phyloP scores from a whole-genome alignment of 2,888 invertebrate species.

The Cryptus armator region DNA sequence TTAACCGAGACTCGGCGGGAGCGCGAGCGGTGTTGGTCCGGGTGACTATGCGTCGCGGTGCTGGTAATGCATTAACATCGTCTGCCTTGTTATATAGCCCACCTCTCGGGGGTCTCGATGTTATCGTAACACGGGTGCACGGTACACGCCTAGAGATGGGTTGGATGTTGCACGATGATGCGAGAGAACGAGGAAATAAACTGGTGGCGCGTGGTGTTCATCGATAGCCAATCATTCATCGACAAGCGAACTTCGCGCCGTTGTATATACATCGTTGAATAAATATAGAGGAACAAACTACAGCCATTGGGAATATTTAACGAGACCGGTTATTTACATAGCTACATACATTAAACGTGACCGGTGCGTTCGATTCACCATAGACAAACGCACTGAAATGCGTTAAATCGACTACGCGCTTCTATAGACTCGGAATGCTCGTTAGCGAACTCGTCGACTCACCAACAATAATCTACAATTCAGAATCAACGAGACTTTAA shows the following conservation, averaged over 20 bases:
- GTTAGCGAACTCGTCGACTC: conserved; percentile 21
- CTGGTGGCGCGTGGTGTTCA: conserved; percentile 35
- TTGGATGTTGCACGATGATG: conserved; percentile 11
- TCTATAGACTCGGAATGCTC: background rate
- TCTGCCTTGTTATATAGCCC: conserved; percentile 20
- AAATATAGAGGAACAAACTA: conserved; percentile 16
- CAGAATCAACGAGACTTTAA: conserved; percentile 38
- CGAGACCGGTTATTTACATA: conserved; percentile 32
- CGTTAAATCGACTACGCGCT: background rate
- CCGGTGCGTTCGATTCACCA: background rate
- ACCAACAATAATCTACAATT: conserved; percentile 12
- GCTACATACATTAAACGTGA: background rate
- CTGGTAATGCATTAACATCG: conserved; percentile 60
- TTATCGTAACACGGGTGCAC: conserved; percentile 54
- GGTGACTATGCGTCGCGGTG: conserved; percentile 22
- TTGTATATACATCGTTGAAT: conserved; percentile 15
- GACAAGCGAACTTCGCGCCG: background rate
- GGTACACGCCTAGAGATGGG: conserved; percentile 15
- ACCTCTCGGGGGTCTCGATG: conserved; percentile 47
- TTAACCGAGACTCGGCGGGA: conserved; percentile 59
- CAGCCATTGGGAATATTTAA: conserved; percentile 46
- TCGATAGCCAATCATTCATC: conserved; percentile 52
- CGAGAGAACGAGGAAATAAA: conserved; percentile 37
- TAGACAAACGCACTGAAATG: background rate
- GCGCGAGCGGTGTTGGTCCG: background rate